Conservation (phyloP, 2,888 invertebrate genomes). For the Panopea generosa region DNA sequence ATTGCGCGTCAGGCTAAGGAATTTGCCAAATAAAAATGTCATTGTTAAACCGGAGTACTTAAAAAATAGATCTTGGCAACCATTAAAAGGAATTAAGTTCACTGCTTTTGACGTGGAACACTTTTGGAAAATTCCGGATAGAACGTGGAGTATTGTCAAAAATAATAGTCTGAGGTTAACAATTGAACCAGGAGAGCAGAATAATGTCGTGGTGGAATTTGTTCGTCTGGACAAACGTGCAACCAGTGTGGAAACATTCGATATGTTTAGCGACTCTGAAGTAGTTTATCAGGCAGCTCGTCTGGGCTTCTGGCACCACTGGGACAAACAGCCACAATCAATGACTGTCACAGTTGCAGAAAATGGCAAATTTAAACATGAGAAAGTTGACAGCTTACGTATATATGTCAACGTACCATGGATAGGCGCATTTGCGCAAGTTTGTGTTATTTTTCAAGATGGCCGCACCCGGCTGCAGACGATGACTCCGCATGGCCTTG, state of each 20-base stretch:
- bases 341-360: conserved; percentile 54
- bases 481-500: conserved; percentile 63
- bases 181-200: conserved; percentile 36
- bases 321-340: conserved; percentile 38
- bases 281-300: conserved; percentile 56
- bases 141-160: conserved; percentile 45
- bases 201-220: conserved; percentile 50
- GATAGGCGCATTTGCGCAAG: conserved; percentile 64
- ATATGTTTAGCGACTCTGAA: conserved; percentile 52
- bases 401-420: conserved; percentile 64
- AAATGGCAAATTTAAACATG: conserved; percentile 6
- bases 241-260: conserved; percentile 31
- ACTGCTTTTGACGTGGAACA: conserved; percentile 41
- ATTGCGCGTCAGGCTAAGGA: conserved; percentile 40
- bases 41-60: conserved; percentile 39
- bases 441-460: conserved; percentile 68
- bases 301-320: conserved; percentile 62
- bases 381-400: conserved; percentile 55
- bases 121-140: conserved; percentile 63
- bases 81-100: conserved; percentile 34
- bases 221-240: conserved; percentile 46
- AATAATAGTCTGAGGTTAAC: conserved; percentile 52
- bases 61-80: conserved; percentile 29
- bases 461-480: conserved; percentile 64
- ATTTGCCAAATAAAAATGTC: conserved; percentile 51